These are phyloP conservation scores for Cryptocephalus moraei DNA, from an alignment of 2,888 invertebrate species.

Conservation along the genomic window DNA sequence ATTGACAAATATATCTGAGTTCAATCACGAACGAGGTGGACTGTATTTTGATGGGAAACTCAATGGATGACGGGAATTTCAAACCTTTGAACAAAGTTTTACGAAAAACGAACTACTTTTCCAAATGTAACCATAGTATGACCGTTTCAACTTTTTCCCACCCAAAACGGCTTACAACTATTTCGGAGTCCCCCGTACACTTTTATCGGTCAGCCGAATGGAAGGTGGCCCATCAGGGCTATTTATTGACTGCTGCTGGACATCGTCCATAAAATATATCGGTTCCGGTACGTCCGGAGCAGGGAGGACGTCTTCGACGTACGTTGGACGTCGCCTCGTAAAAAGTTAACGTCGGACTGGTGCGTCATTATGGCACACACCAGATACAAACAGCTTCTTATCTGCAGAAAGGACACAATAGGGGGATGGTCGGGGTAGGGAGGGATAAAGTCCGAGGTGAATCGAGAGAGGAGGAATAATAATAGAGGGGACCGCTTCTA, in stretches of 20 bases:
- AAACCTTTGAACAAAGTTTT: no score
- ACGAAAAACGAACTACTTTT: no score
- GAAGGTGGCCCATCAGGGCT: constrained; percentile 26
- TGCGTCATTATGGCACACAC: constrained; percentile 36
- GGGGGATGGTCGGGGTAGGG: constrained; percentile 14
- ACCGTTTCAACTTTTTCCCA: no score
- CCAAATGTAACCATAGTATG: no score
- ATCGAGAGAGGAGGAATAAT: neutral
- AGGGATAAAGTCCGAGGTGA: neutral
- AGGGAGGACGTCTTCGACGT: constrained; percentile 24
- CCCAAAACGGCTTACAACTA: no score
- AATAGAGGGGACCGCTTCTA: neutral
- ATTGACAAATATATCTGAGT: no score
- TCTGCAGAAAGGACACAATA: constrained; percentile 20
- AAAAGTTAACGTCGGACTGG: constrained; percentile 14
- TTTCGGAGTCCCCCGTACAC: constrained; percentile 3
- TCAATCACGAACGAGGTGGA: no score
- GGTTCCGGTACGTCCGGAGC: constrained; percentile 33
- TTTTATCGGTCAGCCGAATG: constrained; percentile 5
- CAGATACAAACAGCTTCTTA: constrained; percentile 34
- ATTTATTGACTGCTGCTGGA: constrained; percentile 41
- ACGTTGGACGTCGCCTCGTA: constrained; percentile 5
- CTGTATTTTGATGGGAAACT: no score
- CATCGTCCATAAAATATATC: constrained; percentile 42
- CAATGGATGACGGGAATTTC: no score